Base-by-base conservation (phyloP, 92 coral and sea anemone genomes). In the Muricea muricata region DNA sequence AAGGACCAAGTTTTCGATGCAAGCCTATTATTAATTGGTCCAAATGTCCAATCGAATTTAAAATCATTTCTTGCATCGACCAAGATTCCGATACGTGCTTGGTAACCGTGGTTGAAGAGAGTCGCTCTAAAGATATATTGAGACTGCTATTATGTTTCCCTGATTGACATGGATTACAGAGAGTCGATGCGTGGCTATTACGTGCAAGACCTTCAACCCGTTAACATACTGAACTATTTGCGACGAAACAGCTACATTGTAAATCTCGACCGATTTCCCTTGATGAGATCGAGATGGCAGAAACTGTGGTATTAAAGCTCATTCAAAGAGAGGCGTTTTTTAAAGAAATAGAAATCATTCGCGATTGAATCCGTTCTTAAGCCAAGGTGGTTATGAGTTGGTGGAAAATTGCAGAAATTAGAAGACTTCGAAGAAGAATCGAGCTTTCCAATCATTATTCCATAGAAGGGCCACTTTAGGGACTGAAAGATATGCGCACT, bases 381-480 rank as follows among this genome's bases (percentile, higher is more conserved):
- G 65, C 65, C 47, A 80, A 41, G 28, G 76, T 60, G 87, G 30
- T 42, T 91, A 7, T 89, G 91, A 37, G 91, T 89, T 29, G 91
- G 92, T 28, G 92, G 94, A 67, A 87, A 91, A 20, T 75, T 91
- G 65, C 65, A 81, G 48, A 83, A 57, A 14, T 84, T 46, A 6
- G 92, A 91, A 17, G 89, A 89, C 28, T 34, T 91, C 23, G n/a
- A n/a, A n/a, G 88, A 81, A 20, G 86, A 76, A 40, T 84, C 78
- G 9, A 40, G 77, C 14, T 84, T 88, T 81, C 89, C 91, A 23
- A 70, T 88, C 47, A 83, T 87, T 65, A 30, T 84, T 21, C 90
- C 93, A 28, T 82, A 80, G 37, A 84, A 75, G 75, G 70, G 92
- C 25, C 90, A 81, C 23, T 81, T 91, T 35, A 85, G 13, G 42